These are phyloP conservation scores for Zaprionus tsacasi DNA, from an alignment of 1,140 invertebrate species.

Conservation along the genomic window DNA sequence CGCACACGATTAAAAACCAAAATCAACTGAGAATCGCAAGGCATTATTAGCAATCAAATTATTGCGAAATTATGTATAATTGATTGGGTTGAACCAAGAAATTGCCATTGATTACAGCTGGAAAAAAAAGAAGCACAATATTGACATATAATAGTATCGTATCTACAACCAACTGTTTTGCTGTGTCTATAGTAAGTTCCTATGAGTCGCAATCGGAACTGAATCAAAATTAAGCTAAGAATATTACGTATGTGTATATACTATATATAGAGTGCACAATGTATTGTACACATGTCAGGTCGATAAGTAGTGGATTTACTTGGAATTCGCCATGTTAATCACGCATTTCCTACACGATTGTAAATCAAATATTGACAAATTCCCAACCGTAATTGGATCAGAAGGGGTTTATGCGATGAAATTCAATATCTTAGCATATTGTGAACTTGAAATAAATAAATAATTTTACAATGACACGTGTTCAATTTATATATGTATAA, in stretches of 20 bases:
- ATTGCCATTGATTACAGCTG: background rate
- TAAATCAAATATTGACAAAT: slow-evolving; percentile 48
- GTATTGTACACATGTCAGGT: slow-evolving; percentile 23
- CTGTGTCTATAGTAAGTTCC: slow-evolving; percentile 3
- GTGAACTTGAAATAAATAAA: background rate
- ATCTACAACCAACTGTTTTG: background rate
- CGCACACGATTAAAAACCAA: slow-evolving; percentile 13
- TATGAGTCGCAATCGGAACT: slow-evolving; percentile 17
- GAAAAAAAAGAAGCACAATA: background rate
- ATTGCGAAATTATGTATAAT: slow-evolving; percentile 24
- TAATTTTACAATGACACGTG: background rate
- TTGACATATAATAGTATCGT: background rate
- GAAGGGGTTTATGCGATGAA: slow-evolving; percentile 25
- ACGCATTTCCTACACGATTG: slow-evolving; percentile 58
- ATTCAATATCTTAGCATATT: background rate
- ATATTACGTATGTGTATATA: too few relatives aligned
- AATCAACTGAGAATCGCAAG: background rate
- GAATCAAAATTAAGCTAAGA: background rate
- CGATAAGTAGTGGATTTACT: slow-evolving; percentile 13
- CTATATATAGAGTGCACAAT: background rate
- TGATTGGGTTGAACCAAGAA: slow-evolving; percentile 7
- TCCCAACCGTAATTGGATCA: slow-evolving; percentile 4
- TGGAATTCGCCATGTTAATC: slow-evolving; percentile 55
- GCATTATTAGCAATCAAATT: slow-evolving; percentile 18
- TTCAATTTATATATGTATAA: background rate